Base-by-base conservation (phyloP, 2,113 vertebrate species). In the Camelus dromedarius region DNA sequence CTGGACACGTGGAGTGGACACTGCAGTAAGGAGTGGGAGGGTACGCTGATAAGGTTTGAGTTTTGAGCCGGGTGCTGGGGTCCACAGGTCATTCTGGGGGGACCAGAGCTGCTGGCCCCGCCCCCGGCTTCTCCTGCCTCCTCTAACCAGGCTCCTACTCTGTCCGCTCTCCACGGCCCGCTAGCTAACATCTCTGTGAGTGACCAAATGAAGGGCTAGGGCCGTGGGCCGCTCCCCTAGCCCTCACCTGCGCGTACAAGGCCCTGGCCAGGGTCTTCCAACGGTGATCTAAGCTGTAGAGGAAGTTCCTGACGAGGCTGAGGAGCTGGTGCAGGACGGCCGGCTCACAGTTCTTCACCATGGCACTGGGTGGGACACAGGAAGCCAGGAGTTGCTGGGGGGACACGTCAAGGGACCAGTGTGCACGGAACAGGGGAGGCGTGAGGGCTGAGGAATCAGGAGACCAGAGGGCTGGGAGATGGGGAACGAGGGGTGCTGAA, bases 171-270 rank as follows among this genome's bases (percentile, higher is more conserved):
- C 24, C 15, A 18, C 35, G 52, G 26, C 24, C 50, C 30, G 10
- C 80, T 80, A 52, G 19, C 72, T 48, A 81, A 58, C 8, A 32
- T 52, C 30, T 54, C 26, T 15, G 9, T 79, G 38, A 42, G 38
- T 5, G 38, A 42, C 38, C 38, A 56, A 93, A 66, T 52, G 75
- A 42, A n/a, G n/a, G 76, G 24, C 26, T 26, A 42, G 52, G 22
- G 16, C 52, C 22, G 32, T 11, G 19, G 20, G 13, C 12, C 60
- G 30, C 13, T 69, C 20, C 67, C 20, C 28, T 62, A 64, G 35
- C 38, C 18, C 12, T 91, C 91, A 96, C 96, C 94, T 97, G 81
- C 2, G 32, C 92, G 76, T 83, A 95, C 38, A 94, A 62, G 64
- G 94, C 20, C 54, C 97, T 91, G 50, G 89, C 69, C 56, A 87